These are phyloP conservation scores for Cephus pygmeus DNA, from an alignment of 2,888 invertebrate genomes.

Conservation along the genomic window DNA sequence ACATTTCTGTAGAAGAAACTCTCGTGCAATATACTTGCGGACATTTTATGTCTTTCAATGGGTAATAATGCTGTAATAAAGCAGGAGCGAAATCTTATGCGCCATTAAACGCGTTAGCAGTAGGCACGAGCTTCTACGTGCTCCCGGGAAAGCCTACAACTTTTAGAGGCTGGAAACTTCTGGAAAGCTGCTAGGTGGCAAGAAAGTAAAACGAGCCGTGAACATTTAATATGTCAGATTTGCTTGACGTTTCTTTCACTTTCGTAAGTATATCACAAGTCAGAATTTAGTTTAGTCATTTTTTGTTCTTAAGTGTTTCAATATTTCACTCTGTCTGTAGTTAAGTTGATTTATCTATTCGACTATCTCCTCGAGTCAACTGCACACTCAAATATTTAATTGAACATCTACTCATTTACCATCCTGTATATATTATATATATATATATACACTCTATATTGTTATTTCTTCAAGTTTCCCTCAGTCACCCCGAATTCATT, in stretches of 20 bases:
- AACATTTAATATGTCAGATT: conserved; percentile 22
- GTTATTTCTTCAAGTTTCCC: neutral
- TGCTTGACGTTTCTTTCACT: conserved; percentile 8
- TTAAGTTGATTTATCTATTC: neutral
- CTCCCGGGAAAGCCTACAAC: neutral
- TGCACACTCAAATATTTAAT: too few species aligned
- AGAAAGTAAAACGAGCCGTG: conserved; percentile 16
- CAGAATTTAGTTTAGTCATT: conserved; percentile 7
- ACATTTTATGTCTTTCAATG: neutral
- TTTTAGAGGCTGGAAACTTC: neutral
- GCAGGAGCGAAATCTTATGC: conserved; percentile 13
- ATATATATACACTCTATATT: neutral
- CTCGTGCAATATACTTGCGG: neutral
- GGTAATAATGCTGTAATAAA: neutral
- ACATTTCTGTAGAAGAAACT: neutral
- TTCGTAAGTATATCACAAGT: neutral
- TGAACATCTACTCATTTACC: too few species aligned
- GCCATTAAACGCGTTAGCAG: conserved; percentile 19
- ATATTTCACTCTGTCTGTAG: neutral
- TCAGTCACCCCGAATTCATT: neutral
- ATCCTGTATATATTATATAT: too few species aligned
- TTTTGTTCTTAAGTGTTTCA: neutral
- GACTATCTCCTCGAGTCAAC: neutral
- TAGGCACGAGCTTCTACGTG: conserved; percentile 9
- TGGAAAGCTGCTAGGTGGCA: neutral